Conservation (phyloP, 1,140 invertebrate species). For the Megathymus violae region DNA sequence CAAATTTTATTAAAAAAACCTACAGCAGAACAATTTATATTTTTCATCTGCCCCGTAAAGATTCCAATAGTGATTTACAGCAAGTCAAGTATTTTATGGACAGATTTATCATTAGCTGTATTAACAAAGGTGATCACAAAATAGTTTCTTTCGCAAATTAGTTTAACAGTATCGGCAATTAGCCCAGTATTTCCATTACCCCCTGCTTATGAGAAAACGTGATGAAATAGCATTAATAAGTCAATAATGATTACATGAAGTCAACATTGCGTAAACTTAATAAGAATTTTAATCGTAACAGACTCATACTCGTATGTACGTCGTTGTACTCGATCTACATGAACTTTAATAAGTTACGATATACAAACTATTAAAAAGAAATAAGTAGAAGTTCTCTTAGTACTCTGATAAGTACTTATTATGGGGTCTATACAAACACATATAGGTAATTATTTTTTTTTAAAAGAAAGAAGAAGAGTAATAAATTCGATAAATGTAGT, state of each 20-base stretch:
- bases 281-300: slow-evolving; percentile 19
- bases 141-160: slow-evolving; percentile 22
- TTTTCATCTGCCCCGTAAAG: too few relatives aligned
- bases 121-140: too few relatives aligned
- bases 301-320: neutral
- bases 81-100: neutral
- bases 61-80: neutral
- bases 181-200: slow-evolving; percentile 39
- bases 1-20: too few relatives aligned
- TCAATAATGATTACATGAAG: slow-evolving; percentile 36
- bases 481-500: too few relatives aligned
- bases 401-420: neutral
- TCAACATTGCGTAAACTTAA: slow-evolving; percentile 30
- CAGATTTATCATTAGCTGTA: slow-evolving; percentile 3
- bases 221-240: slow-evolving; percentile 43
- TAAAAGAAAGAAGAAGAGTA: too few relatives aligned
- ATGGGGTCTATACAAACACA: too few relatives aligned
- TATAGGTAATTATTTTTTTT: too few relatives aligned
- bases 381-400: neutral
- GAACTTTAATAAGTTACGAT: neutral
- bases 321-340: neutral
- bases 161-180: slow-evolving; percentile 22
- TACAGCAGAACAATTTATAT: too few relatives aligned
- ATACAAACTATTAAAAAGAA: neutral
- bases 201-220: slow-evolving; percentile 36